Conservation (phyloP, 1,140 invertebrate genomes). For the Lucilia sericata region DNA sequence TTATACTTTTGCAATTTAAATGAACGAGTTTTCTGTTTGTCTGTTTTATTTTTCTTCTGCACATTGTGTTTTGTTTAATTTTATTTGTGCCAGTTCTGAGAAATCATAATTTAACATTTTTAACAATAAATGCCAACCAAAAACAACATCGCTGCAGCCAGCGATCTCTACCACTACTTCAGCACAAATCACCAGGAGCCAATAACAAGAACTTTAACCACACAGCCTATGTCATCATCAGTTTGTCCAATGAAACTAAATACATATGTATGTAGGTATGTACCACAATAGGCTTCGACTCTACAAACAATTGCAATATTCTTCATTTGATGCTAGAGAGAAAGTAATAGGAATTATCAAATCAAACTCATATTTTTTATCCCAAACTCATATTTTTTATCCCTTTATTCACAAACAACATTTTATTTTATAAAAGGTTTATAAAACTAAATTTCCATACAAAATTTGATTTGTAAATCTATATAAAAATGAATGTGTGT, state of each 20-base stretch:
- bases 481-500: too few relatives aligned
- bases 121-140: constrained; percentile 46
- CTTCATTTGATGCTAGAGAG: too few relatives aligned
- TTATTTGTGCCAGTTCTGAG: constrained; percentile 38
- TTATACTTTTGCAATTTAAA: constrained; percentile 45
- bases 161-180: background rate
- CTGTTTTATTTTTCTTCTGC: background rate
- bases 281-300: background rate
- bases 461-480: too few relatives aligned
- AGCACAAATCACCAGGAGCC: background rate
- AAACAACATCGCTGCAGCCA: background rate
- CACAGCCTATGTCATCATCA: background rate
- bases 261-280: too few relatives aligned
- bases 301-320: background rate
- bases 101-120: constrained; percentile 49
- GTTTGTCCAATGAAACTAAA: background rate
- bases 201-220: background rate
- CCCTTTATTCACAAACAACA: too few relatives aligned
- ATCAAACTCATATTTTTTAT: too few relatives aligned
- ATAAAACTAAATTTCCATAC: too few relatives aligned
- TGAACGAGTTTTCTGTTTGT: constrained; percentile 44
- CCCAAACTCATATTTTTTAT: too few relatives aligned
- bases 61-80: background rate
- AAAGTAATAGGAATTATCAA: too few relatives aligned
- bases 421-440: too few relatives aligned